Evolutionary conservation across 2,113 vertebrate genomes (phyloP), one percentile per base, ranked within the genome.

Genomic region (Pterophyllum scalare): DNA sequence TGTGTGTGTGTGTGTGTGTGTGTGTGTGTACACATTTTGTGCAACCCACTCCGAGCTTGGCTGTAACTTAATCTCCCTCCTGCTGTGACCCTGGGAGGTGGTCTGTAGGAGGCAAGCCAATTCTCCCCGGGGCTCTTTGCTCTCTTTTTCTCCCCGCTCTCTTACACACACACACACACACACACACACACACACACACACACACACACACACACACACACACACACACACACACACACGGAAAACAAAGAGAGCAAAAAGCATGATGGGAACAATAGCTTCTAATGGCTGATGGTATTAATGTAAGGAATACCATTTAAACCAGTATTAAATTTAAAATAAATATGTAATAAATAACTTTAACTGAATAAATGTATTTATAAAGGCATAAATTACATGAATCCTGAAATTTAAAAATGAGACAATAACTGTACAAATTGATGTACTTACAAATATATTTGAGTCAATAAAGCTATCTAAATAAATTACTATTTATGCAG

Each of bases 11-110:
- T 14, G 82, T 79, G 74, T 54, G 46, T 14, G n/a, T 35, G 57
- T 64, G 81, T 83, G 82, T 79, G 74, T 54, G 46, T 14, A 19
- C 70, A 75, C 31, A 20, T 77, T 85, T 81, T 82, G 83, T 81
- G 79, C 60, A 88, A 62, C 87, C 81, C 81, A 89, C 81, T 83
- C 87, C 80, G 88, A 92, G 86, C 74, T 70, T 87, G 86, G 86
- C 85, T 90, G 94, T 95, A 95, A 96, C 90, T 84, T 89, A 93
- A 95, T 94, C 92, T 84, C 56, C 85, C 94, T 86, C 93, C 90
- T 76, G 86, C 91, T 94, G 93, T 83, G 92, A 88, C 94, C 93
- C 92, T 93, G 93, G 93, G 94, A 93, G 94, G 92, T 92, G 88
- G 89, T 91, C 93, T 92, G 83, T 80, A 94, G 92, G 92, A 94